These are phyloP conservation scores for Polydrusus pterygomalis DNA, from an alignment of 2,888 invertebrate genomes.

Conservation along the genomic window DNA sequence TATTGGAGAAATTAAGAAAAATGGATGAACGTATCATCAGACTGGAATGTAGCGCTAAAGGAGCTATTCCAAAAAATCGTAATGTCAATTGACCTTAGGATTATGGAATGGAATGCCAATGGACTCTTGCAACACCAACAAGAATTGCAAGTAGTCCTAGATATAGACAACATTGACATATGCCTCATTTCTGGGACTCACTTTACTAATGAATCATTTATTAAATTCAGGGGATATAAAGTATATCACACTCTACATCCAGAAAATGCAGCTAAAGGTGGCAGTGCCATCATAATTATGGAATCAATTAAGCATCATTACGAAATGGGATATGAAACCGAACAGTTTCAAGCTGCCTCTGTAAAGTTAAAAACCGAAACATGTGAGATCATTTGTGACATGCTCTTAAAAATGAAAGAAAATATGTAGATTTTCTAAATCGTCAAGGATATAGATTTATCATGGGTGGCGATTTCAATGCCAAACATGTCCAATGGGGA, in stretches of 20 bases:
- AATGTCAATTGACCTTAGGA: too few relatives aligned
- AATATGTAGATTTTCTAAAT: not conserved
- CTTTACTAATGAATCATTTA: too few relatives aligned
- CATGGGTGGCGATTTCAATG: too few relatives aligned
- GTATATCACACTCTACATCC: slow-evolving; percentile 15
- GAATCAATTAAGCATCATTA: not conserved
- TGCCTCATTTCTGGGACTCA: too few relatives aligned
- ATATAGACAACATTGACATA: too few relatives aligned
- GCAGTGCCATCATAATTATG: not conserved
- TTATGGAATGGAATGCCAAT: slow-evolving; percentile 37
- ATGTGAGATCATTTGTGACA: not conserved
- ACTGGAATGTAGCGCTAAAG: slow-evolving; percentile 20
- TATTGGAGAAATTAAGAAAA: slow-evolving; percentile 40
- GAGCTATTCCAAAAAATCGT: slow-evolving; percentile 38
- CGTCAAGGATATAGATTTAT: not conserved
- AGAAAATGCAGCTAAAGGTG: slow-evolving; percentile 1
- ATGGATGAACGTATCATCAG: slow-evolving; percentile 43
- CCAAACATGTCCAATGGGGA: not conserved
- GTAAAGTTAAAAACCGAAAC: not conserved
- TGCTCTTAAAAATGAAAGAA: not conserved
- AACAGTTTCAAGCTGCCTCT: not conserved
- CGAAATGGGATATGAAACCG: not conserved
- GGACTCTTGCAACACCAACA: too few relatives aligned
- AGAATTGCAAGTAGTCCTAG: too few relatives aligned
- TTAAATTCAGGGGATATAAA: slow-evolving; percentile 16